Conservation (phyloP, 2,797 vertebrate genomes). For the Sebastes elongatus region DNA sequence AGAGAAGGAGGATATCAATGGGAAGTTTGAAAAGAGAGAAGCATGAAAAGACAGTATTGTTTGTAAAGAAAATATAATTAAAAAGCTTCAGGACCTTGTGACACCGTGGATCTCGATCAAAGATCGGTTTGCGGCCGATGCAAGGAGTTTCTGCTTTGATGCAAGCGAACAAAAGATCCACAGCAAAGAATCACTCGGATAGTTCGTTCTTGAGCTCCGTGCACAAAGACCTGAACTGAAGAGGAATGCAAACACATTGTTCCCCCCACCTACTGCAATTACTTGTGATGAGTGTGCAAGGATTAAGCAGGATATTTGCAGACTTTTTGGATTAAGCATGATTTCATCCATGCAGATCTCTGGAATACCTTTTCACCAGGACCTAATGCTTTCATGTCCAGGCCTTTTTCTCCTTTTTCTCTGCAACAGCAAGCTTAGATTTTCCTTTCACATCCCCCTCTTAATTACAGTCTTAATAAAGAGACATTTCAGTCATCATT, state of each 20-base stretch:
- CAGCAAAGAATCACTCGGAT: conserved; percentile 27
- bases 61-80: conserved; percentile 3
- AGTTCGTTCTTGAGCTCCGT: conserved; percentile 35
- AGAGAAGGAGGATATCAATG: conserved; percentile 25
- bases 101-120: conserved; percentile 35
- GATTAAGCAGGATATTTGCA: conserved; percentile 57
- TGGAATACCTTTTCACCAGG: conserved; percentile 53
- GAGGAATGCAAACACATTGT: conserved; percentile 51
- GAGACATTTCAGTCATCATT: conserved; percentile 36
- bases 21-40: conserved; percentile 18
- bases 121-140: conserved; percentile 44
- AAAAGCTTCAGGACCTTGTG: conserved; percentile 3
- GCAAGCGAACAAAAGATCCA: conserved; percentile 59
- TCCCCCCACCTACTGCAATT: conserved; percentile 40
- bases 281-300: conserved; percentile 45
- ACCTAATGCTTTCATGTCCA: conserved; percentile 33
- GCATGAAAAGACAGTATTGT: conserved; percentile 40
- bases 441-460: conserved; percentile 8
- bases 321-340: conserved; percentile 55
- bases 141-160: conserved; percentile 57
- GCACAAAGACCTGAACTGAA: conserved; percentile 40
- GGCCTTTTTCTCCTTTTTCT: background rate
- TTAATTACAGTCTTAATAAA: conserved; percentile 23
- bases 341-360: conserved; percentile 54
- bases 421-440: conserved; percentile 10